These are phyloP conservation scores for Hylaeus anthracinus DNA, from an alignment of 1,140 invertebrate species.

Conservation along the genomic window DNA sequence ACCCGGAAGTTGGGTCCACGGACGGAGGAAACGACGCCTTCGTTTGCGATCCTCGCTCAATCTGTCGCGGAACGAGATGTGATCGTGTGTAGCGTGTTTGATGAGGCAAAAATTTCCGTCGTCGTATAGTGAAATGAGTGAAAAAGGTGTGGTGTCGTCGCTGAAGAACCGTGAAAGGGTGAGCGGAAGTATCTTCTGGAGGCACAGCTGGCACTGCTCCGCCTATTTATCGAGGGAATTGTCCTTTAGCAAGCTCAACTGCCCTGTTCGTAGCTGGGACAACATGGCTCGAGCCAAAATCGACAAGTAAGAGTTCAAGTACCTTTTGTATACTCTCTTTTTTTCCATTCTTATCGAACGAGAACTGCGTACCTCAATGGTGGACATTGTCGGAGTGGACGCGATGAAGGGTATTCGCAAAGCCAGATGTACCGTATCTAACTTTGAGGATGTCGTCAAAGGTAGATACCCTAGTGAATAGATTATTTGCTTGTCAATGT, in stretches of 20 bases:
- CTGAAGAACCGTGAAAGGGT: slow-evolving; percentile 67
- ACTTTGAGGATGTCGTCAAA: no score
- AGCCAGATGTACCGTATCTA: no score
- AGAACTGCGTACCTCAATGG: slow-evolving; percentile 9
- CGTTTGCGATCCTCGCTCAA: background rate
- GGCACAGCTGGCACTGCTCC: slow-evolving; percentile 74
- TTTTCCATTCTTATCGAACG: background rate
- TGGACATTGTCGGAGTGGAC: background rate
- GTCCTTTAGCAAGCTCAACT: slow-evolving; percentile 60
- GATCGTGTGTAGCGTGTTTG: slow-evolving; percentile 35
- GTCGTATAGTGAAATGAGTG: slow-evolving; percentile 65
- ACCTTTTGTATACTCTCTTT: slow-evolving; percentile 12
- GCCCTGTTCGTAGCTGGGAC: slow-evolving; percentile 66
- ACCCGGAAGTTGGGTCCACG: background rate
- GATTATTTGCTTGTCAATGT: no score
- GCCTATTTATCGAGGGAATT: slow-evolving; percentile 64
- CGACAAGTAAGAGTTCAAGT: slow-evolving; percentile 68
- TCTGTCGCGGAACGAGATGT: background rate
- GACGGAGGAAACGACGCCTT: background rate
- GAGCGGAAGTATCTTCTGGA: slow-evolving; percentile 73
- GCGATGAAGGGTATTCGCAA: background rate
- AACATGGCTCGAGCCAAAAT: slow-evolving; percentile 68
- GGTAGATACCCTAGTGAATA: no score
- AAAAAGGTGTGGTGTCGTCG: slow-evolving; percentile 60
- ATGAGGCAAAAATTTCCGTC: slow-evolving; percentile 12